phyloP scores from a whole-genome alignment of 2,888 invertebrate species.

The Sminthurinus aureus region DNA sequence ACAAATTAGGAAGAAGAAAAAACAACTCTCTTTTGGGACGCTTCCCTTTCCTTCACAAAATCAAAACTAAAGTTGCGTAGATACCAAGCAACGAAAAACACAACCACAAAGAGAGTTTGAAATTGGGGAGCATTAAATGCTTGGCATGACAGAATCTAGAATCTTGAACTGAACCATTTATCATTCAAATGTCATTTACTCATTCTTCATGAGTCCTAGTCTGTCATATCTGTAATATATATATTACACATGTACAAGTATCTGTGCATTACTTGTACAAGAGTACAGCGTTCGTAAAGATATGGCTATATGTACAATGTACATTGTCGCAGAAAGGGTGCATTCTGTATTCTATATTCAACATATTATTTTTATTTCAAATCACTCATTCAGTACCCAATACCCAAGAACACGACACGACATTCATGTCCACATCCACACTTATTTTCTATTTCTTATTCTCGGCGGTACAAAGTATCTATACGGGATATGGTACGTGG shows the following conservation, averaged over 20 bases:
- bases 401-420: neutral
- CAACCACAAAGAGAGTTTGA: neutral
- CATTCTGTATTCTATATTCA: neutral
- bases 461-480: neutral
- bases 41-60: neutral
- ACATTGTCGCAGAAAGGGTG: neutral
- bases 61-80: neutral
- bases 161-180: constrained; percentile 10
- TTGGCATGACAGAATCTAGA: constrained; percentile 14
- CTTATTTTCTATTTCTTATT: neutral
- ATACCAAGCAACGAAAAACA: neutral
- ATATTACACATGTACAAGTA: neutral
- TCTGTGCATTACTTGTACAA: neutral
- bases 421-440: constrained; percentile 19
- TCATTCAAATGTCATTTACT: constrained; percentile 3
- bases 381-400: neutral
- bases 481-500: too few species aligned
- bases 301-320: neutral
- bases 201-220: neutral
- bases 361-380: neutral
- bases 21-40: neutral
- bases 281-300: neutral
- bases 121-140: neutral
- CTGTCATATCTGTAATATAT: too few species aligned
- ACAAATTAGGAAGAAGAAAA: constrained; percentile 5